Evolutionary conservation across 2,113 vertebrate species (phyloP).

Genomic region (Serinus canaria): DNA sequence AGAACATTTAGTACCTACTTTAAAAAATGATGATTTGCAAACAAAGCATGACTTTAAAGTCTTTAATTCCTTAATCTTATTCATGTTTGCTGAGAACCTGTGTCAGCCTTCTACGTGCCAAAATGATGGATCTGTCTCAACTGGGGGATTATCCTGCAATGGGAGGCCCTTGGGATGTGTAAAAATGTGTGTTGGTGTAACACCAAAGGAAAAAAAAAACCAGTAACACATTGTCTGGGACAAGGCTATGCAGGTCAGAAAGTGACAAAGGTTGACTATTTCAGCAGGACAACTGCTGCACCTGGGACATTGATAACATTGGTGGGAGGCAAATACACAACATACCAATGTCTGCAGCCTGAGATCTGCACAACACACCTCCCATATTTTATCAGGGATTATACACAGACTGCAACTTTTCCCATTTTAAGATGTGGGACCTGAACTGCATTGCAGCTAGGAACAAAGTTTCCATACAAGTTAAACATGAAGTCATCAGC

Average conservation of each 20-base stretch:
- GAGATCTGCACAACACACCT: background rate
- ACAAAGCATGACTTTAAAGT: background rate
- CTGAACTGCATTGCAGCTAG: background rate
- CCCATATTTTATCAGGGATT: background rate
- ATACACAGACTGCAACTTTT: background rate
- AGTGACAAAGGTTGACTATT: background rate
- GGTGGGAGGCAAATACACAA: background rate
- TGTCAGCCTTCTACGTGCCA: fast-evolving
- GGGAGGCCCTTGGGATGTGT: background rate
- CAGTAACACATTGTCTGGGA: background rate
- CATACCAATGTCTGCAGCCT: background rate
- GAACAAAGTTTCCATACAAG: background rate
- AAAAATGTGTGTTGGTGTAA: background rate
- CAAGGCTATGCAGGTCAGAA: background rate
- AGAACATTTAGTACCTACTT: background rate
- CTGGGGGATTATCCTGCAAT: background rate
- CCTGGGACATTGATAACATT: background rate
- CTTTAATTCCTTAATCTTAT: background rate
- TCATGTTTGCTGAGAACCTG: background rate
- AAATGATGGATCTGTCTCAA: background rate
- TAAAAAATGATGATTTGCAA: background rate
- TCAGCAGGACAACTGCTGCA: background rate
- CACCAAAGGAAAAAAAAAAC: background rate
- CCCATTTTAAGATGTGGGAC: background rate
- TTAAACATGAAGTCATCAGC: background rate